Conservation (phyloP, 2,888 invertebrate species). For the Dysmachus trigonus region DNA sequence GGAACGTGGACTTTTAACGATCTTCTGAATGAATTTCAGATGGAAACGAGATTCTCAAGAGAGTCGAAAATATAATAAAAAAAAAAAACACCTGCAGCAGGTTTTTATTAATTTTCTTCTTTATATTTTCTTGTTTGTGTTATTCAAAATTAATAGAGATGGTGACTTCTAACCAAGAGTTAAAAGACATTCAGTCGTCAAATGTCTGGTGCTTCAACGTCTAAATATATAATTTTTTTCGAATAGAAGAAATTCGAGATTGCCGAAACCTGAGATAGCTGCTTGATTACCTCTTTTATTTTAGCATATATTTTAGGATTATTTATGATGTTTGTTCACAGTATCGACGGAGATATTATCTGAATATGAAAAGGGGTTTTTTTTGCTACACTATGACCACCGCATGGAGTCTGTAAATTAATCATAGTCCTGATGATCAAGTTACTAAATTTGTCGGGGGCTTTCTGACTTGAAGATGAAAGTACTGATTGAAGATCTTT, state of each 20-base stretch:
- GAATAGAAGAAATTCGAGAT: neutral
- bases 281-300: neutral
- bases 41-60: neutral
- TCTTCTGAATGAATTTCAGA: neutral
- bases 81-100: neutral
- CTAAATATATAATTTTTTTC: neutral
- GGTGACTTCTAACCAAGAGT: neutral
- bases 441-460: neutral
- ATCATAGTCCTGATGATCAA: slow-evolving; percentile 8
- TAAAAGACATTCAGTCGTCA: neutral
- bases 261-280: neutral
- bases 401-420: neutral
- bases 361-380: slow-evolving; percentile 1
- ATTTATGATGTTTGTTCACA: slow-evolving; percentile 17
- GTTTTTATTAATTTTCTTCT: neutral
- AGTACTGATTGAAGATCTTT: neutral
- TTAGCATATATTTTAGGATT: neutral
- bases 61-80: neutral
- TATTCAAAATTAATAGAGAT: neutral
- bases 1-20: neutral
- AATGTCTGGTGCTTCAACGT: neutral
- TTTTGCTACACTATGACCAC: neutral
- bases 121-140: neutral
- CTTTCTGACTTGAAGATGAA: neutral
- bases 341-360: neutral